Base-by-base conservation (phyloP, 2,797 vertebrate genomes). In the Argyrosomus regius region DNA sequence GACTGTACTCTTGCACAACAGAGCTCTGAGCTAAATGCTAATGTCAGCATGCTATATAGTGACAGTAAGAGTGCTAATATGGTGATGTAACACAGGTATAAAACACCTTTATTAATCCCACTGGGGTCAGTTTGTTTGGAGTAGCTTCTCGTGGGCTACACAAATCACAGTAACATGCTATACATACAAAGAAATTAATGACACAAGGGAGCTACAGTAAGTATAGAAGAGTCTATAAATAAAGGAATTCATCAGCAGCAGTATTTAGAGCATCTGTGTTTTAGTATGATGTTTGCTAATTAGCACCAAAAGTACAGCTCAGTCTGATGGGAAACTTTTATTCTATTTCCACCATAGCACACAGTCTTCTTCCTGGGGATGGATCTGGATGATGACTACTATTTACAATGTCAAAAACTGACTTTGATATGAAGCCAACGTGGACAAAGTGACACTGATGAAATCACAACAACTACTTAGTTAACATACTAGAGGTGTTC, bases 381-480 rank as follows among this genome's bases (percentile, higher is more conserved):
- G 12, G 22, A 68, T 52, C 49, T 62, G 11, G 6, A n/a, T 57
- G 49, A 49, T 26, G 5, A 24, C 45, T 59, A 56, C 31, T 67
- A 60, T 22, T 53, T 57, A 53, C 12, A 22, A 35, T 20, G 54
- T 58, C 31, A 57, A 35, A 62, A 61, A 14, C 48, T 8, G 53
- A 53, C 9, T 58, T 53, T 80, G 28, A 54, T 35, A 9, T 68
- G 31, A 17, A 72, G 39, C 28, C 58, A 26, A 39, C 5, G 11
- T 20, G 20, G 16, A 56, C 18, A 58, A 66, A 62, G 59, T 18
- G 17, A 69, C 60, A 57, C 54, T 3, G 3, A 28, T 28, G 1
- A n/a, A 81, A 66, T 75, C 31, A 49, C 24, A 39, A 53, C 24
- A 70, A 31, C 31, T 31, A 6, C 5, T 31, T 31, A 31, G 31